Evolutionary conservation across 2,888 invertebrate species (phyloP), one percentile per base, ranked within the genome.

Genomic region (Dioctria rufipes): DNA sequence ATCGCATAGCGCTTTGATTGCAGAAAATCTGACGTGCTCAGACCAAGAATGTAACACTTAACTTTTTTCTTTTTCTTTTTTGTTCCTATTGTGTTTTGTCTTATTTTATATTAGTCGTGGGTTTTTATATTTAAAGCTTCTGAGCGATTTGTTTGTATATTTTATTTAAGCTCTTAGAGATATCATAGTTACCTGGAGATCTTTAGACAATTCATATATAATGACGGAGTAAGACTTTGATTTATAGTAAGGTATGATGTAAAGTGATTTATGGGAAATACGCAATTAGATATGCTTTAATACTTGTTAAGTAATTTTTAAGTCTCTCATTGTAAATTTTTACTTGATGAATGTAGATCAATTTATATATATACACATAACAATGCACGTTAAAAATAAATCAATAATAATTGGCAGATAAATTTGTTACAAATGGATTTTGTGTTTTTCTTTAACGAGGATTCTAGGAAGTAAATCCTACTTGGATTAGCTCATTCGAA

Each of bases 251-350:
- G 54, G 46, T 61, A 69, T 79, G 79, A 79, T 79, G 69, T 79
- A 79, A 79, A 79, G 40, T 69, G 46, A 69, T 69, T 79, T 69
- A 79, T 69, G 79, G 79, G 60, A 79, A 79, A 60, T 79, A 79
- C 79, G 79, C 49, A 69, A 69, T 69, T 46, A 60, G 25, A 67
- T 73, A 58, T 73, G 39, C n/a, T 54, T 54, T n/a, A 54, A 11
- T 54, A 54, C 54, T n/a, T 1, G n/a, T 8, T 54, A 0, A 54
- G 11, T 54, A n/a, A 54, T 54, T 54, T 25, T 54, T 6, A 11
- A 54, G 54, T 54, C 11, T 25, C 25, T n/a, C 54, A 54, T 54
- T 54, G n/a, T 54, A 54, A 8, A 11, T 54, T 54, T 54, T 54
- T 54, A 54, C 11, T 54, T 11, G 61, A 5, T 58, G n/a, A 8